A percentile compares a stretch with the other conserved stretches of the same genome.
phyloP scores from a whole-genome alignment of 37 sponge, comb jelly and placozoan species.

The Oscarella lobularis region DNA sequence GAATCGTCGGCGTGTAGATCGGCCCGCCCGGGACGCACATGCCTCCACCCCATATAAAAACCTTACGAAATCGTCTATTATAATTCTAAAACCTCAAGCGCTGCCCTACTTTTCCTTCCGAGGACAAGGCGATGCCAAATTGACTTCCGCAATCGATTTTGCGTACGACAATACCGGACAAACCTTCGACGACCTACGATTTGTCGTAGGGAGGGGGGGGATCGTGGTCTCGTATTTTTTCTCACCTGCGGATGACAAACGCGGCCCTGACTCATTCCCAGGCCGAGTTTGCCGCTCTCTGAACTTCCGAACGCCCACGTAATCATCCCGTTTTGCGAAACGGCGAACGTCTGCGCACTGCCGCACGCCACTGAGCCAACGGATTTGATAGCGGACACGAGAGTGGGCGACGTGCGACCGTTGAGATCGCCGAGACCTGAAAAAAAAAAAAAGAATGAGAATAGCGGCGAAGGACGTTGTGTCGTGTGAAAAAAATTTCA shows the following conservation, averaged over 20 bases:
- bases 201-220: no score
- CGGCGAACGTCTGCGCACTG: constrained; percentile 60
- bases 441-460: no score
- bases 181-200: no score
- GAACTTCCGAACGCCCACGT: constrained; percentile 83
- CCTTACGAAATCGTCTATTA: no score
- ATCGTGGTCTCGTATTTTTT: no score
- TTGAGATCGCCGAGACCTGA: constrained; percentile 43
- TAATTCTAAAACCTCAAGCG: no score
- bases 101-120: no score
- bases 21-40: constrained; percentile 23
- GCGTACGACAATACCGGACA: neutral
- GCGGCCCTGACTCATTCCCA: no score
- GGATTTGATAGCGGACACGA: constrained; percentile 18
- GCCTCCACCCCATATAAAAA: constrained; percentile 26
- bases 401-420: constrained; percentile 22
- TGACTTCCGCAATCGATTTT: neutral
- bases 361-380: constrained; percentile 68
- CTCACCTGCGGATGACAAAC: no score
- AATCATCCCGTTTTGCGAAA: constrained; percentile 41
- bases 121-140: neutral
- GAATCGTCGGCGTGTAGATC: constrained; percentile 40
- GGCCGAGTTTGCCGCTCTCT: constrained; percentile 57
- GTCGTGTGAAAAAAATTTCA: constrained; percentile 9
- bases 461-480: neutral